Base-by-base conservation (phyloP, 2,888 invertebrate species). In the Chesias legatella region DNA sequence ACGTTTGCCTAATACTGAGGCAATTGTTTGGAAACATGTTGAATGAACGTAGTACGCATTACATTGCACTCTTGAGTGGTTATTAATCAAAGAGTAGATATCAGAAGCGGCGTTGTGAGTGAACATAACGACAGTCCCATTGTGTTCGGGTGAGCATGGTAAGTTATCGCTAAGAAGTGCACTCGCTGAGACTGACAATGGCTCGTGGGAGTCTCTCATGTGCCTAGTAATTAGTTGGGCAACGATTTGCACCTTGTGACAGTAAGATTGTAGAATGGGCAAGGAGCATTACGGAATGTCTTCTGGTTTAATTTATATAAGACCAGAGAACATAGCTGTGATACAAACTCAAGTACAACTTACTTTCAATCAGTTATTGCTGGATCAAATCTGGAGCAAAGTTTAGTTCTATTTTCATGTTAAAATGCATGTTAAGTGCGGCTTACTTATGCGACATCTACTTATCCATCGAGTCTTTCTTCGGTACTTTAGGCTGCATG, bases 191-290 rank as follows among this genome's bases (percentile, higher is more conserved):
- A 58, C 46, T 51, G 48, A 61, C 67, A 68, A 71, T 65, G 52
- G 53, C 52, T 53, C 79, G 81, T 85, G 86, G 66, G 84, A 86
- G 59, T 60, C 70, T 85, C 86, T 71, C 86, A 86, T 61, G 63
- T 47, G 52, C 55, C 49, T 63, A 56, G 66, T 75, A 71, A 74
- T 78, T 75, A 73, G 62, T 77, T 82, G 72, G 73, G 76, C 67
- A 79, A 79, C 74, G 61, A 67, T 74, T 73, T 64, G 53, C 67
- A 56, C 60, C 57, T 69, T 66, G 65, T 65, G 61, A 60, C 58
- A 58, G 53, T 51, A 53, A 44, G 44, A 56, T 65, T 63, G 64
- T 42, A 42, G 41, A 40, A 45, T 30, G 20, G 36, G 33, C 36
- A 26, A 36, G 38, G 35, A 36, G 37, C 26, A 17, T 31, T 32